A percentile compares a stretch with the other conserved stretches of the same genome.
Evolutionary conservation across 2,888 invertebrate species (phyloP).

Genomic region (Malthinus flaveolus): DNA sequence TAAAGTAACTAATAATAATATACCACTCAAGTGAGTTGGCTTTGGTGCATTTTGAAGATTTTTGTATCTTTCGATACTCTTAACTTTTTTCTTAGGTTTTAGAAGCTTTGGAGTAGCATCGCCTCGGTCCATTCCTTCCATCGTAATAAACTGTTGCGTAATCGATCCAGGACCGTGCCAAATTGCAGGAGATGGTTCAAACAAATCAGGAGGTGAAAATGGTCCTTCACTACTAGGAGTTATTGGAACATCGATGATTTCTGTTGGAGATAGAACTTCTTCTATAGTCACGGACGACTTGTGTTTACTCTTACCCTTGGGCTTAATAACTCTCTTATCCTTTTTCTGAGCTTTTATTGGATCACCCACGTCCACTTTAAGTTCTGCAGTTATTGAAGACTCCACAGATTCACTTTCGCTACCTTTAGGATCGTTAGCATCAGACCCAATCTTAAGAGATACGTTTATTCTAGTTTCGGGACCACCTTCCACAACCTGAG

Average conservation of each 20-base stretch:
- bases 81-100: constrained; percentile 60
- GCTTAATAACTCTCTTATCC: constrained; percentile 32
- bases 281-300: constrained; percentile 59
- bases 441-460: not conserved
- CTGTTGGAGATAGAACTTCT: constrained; percentile 56
- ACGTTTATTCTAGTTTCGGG: not conserved
- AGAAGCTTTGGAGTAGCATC: constrained; percentile 49
- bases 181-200: constrained; percentile 35
- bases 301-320: constrained; percentile 49
- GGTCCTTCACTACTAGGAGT: constrained; percentile 55
- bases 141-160: constrained; percentile 42
- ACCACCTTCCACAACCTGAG: not conserved
- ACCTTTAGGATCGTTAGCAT: too few species aligned
- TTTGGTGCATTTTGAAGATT: constrained; percentile 57
- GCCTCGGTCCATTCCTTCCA: constrained; percentile 33
- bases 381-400: too few species aligned
- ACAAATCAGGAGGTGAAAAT: constrained; percentile 46
- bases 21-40: constrained; percentile 62
- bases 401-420: too few species aligned
- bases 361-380: too few species aligned
- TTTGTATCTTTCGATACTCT: constrained; percentile 43
- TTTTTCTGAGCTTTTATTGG: not conserved
- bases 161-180: constrained; percentile 35
- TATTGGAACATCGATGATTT: constrained; percentile 55
- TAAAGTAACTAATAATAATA: constrained; percentile 64